These are phyloP conservation scores for Xestoiulus laeticollis DNA, from an alignment of 2,888 invertebrate genomes.

Conservation along the genomic window DNA sequence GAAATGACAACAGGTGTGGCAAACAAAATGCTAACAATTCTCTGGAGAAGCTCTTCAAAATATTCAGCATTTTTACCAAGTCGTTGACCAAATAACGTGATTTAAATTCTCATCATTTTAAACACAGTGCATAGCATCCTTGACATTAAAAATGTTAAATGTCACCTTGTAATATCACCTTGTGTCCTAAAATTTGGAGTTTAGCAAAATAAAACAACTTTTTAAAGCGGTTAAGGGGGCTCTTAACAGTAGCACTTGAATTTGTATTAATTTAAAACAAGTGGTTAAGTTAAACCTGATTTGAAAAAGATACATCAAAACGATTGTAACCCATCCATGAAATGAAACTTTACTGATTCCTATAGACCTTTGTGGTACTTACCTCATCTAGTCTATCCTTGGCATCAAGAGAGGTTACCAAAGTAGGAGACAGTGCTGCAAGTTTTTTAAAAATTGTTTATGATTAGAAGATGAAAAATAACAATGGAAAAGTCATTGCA, in stretches of 20 bases:
- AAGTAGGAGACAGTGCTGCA: constrained; percentile 4
- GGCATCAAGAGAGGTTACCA: constrained; percentile 9
- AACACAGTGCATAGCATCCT: background rate
- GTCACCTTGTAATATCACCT: background rate
- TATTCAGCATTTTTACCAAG: background rate
- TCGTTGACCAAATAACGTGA: background rate
- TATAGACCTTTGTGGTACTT: too few relatives aligned
- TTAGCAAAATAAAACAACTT: background rate
- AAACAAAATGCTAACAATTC: background rate
- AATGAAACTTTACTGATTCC: background rate
- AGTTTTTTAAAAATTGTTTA: background rate
- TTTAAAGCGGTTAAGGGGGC: background rate
- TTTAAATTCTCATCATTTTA: background rate
- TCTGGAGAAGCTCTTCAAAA: background rate
- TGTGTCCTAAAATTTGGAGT: background rate
- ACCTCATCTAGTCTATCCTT: constrained; percentile 47
- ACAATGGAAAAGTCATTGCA: constrained; percentile 18
- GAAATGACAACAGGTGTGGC: background rate
- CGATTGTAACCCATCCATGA: background rate
- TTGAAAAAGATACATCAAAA: too few relatives aligned
- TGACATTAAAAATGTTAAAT: background rate
- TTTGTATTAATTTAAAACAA: background rate
- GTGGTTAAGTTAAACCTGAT: background rate
- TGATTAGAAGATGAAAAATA: constrained; percentile 30
- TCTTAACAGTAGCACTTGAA: background rate